Base-by-base conservation (phyloP, 2,888 invertebrate species). In the Diarsia brunnea region DNA sequence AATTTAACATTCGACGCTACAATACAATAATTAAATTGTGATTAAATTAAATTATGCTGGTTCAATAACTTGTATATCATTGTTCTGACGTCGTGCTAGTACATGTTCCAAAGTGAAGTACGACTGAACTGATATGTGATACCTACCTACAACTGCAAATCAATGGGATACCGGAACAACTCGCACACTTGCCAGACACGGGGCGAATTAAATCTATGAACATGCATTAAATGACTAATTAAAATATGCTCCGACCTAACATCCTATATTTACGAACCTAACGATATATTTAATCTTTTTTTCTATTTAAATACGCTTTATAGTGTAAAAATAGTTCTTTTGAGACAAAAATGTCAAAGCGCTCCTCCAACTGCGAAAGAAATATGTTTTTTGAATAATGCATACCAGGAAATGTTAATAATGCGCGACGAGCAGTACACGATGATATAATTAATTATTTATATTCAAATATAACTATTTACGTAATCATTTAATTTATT, bases 171-270 rank as follows among this genome's bases (percentile, higher is more conserved):
- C 87, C 88, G 69, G 84, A 90, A 89, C 90, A 87, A 88, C 89
- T 90, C 89, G 90, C 91, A 90, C 91, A 91, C 88, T 88, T 85
- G 89, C 88, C 90, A 87, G 88, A 92, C 87, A 94, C 90, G 91
- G 91, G 91, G 92, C 92, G 89, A 91, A 92, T 94, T 95, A 95
- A 91, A 93, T 91, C 95, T 95, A 96, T 92, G 91, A 93, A 94
- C 95, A 95, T 95, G 95, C 94, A 96, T 94, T 95, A 95, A 95
- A 95, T 90, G 88, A 92, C 95, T 95, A 95, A 94, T 95, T 96
- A 95, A 95, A 95, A 95, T 95, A 95, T 94, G 92, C 91, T 94
- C 91, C 94, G 87, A 92, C 93, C 95, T 95, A 95, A 95, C 91
- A 90, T 90, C 89, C 93, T 95, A 95, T 90, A 92, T 91, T 94